Evolutionary conservation across 2,113 vertebrate genomes (phyloP), one percentile per base, ranked within the genome.

Genomic region (Heteronetta atricapilla): DNA sequence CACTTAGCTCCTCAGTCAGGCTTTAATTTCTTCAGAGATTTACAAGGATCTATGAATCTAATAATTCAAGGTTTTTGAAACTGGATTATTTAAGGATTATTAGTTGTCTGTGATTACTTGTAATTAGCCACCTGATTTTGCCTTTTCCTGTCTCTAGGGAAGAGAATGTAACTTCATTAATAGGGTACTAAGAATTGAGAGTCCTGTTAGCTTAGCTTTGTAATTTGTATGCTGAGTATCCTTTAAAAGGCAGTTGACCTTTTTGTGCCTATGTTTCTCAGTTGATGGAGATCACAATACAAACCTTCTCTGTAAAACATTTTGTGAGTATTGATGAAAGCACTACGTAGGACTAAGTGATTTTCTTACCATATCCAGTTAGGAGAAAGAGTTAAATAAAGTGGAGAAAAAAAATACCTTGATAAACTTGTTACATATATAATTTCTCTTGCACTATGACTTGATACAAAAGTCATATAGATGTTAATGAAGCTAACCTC

Each of bases 31-130:
- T 95, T 94, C 80, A 92, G 82, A 86, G 34, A 66, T 74, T 96
- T 95, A 96, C 86, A 93, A 89, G 74, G 85, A 90, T 96, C 90
- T 94, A 58, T 92, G 77, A 93, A 96, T 95, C 93, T 94, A 89
- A 84, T 96, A 96, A 96, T 93, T 86, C 83, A 85, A 36, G 42
- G 53, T 3, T 13, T 46, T 86, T 92, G 77, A 82, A 92, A 95
- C 73, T 79, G 86, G 87, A 94, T 96, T 93, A 92, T 95, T 95
- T 44, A 88, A 60, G 88, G 74, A 94, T 93, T 96, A 88, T 81
- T 91, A 68, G 85, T 88, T 88, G 34, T 91, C 90, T 94, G 66
- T 91, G 55, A 38, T 86, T 94, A 68, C 60, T 75, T 93, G 76
- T 93, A 94, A 92, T 93, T 96, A 94, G 60, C 62, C 88, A 78